phyloP scores from a whole-genome alignment of 2,888 invertebrate species.

The Branchipolynoe longqiensis region DNA sequence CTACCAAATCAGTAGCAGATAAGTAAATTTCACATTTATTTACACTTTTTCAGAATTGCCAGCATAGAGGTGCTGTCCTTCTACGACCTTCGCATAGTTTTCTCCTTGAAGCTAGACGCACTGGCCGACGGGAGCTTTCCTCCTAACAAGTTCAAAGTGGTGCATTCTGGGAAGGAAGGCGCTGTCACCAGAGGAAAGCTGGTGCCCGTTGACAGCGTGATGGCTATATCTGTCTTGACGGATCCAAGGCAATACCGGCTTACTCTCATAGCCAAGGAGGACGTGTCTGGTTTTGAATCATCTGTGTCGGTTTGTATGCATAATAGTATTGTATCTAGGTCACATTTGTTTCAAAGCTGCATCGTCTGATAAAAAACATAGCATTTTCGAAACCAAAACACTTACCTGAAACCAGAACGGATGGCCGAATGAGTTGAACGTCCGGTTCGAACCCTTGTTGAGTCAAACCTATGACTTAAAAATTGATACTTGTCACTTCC shows the following conservation, averaged over 20 bases:
- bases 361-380: too few relatives aligned
- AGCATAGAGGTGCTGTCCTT: conserved; percentile 64
- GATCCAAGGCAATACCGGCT: conserved; percentile 62
- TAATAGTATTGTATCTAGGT: too few relatives aligned
- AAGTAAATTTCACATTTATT: neutral
- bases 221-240: neutral
- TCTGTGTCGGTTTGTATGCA: neutral
- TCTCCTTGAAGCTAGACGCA: conserved; percentile 34
- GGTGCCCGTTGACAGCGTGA: conserved; percentile 18
- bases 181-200: conserved; percentile 2
- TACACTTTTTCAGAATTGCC: conserved; percentile 58
- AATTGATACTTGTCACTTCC: too few relatives aligned
- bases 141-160: neutral
- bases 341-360: neutral
- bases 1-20: too few relatives aligned
- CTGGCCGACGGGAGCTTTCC: conserved; percentile 33
- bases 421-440: too few relatives aligned
- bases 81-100: conserved; percentile 62
- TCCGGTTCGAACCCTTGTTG: too few relatives aligned
- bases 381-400: too few relatives aligned
- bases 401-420: too few relatives aligned
- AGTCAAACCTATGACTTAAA: too few relatives aligned
- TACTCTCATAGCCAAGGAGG: conserved; percentile 53
- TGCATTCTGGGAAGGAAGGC: neutral
- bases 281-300: neutral